These are phyloP conservation scores for Aphodius granarius DNA, from an alignment of 2,888 invertebrate species.

Conservation along the genomic window DNA sequence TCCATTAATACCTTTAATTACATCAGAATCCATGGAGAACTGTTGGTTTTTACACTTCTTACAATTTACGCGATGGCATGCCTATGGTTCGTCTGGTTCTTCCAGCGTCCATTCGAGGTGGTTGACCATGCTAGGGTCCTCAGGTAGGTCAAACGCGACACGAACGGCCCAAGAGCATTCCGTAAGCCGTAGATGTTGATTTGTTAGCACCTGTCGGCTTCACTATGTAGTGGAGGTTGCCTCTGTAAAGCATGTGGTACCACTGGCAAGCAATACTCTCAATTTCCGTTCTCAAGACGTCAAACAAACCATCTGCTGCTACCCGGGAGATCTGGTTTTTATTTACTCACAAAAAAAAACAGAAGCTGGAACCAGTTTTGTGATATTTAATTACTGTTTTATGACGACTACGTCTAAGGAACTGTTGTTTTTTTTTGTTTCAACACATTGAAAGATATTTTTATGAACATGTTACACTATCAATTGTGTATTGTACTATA, in stretches of 20 bases:
- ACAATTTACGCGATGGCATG: neutral
- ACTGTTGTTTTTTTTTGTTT: too few species aligned
- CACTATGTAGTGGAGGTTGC: neutral
- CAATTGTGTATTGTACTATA: too few species aligned
- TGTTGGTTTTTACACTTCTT: neutral
- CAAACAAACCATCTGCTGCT: neutral
- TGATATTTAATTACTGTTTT: neutral
- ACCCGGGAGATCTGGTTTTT: neutral
- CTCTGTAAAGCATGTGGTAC: neutral
- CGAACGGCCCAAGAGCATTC: constrained; percentile 23
- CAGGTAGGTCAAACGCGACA: constrained; percentile 34
- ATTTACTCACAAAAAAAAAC: neutral
- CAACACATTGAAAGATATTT: too few species aligned
- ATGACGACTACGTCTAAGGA: too few species aligned
- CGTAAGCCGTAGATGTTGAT: constrained; percentile 11
- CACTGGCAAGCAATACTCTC: neutral
- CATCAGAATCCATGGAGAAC: neutral
- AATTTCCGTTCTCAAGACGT: neutral
- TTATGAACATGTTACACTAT: too few species aligned
- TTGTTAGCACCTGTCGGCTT: constrained; percentile 20
- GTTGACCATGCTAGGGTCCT: constrained; percentile 19
- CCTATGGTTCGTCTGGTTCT: neutral
- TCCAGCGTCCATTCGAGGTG: constrained; percentile 8
- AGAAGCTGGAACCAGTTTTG: neutral
- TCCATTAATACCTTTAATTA: neutral